A percentile compares a stretch with the other conserved stretches of the same genome.
These are phyloP conservation scores for Dinocampus coccinellae DNA, from an alignment of 2,888 invertebrate genomes.

Conservation along the genomic window DNA sequence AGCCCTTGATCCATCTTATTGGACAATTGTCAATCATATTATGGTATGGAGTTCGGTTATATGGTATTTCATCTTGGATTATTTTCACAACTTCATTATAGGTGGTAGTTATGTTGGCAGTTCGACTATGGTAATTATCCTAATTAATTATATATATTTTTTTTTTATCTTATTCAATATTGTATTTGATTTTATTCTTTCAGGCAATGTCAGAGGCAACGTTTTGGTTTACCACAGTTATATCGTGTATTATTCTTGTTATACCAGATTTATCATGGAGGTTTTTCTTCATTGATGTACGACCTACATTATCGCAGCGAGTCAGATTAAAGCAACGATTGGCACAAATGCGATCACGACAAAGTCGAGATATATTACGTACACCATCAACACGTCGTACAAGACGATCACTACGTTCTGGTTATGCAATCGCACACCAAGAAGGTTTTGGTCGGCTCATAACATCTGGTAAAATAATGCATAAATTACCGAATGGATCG, in stretches of 20 bases:
- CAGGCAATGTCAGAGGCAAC: slow-evolving; percentile 90
- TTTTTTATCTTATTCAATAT: no score
- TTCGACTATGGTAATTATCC: slow-evolving; percentile 74
- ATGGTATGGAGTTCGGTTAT: slow-evolving; percentile 99
- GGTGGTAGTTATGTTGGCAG: slow-evolving; percentile 90
- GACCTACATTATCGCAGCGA: slow-evolving; percentile 92
- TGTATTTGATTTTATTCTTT: no score
- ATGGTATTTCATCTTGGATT: slow-evolving; percentile 92
- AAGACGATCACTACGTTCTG: slow-evolving; percentile 92
- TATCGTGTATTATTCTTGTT: slow-evolving; percentile 89
- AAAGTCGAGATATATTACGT: no score
- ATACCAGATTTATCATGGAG: no score
- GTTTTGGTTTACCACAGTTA: slow-evolving; percentile 88
- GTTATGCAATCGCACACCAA: slow-evolving; percentile 98
- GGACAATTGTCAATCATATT: slow-evolving; percentile 97
- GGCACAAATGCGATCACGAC: no score
- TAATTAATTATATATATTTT: no score
- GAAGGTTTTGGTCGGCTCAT: slow-evolving; percentile 96
- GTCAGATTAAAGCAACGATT: slow-evolving; percentile 89
- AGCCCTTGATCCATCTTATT: slow-evolving; percentile 97
- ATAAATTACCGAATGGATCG: no score
- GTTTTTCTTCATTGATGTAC: slow-evolving; percentile 92
- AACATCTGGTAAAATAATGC: no score
- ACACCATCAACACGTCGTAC: slow-evolving; percentile 89
- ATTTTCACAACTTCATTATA: slow-evolving; percentile 94